phyloP scores from a whole-genome alignment of 2,888 invertebrate genomes.

The Ennomos fuscantarius region DNA sequence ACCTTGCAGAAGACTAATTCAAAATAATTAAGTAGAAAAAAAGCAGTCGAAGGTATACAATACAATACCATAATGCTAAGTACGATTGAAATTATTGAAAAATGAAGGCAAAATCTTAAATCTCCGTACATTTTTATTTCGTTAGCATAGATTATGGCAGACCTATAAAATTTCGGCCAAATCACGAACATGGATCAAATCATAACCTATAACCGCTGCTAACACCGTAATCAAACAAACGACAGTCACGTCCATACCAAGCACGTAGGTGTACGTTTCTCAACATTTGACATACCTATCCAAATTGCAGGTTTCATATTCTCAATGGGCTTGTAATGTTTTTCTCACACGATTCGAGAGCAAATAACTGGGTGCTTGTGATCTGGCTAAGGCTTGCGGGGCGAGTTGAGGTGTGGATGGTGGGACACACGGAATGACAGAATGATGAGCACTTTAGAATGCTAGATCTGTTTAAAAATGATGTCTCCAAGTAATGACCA shows the following conservation, averaged over 20 bases:
- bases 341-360: slow-evolving; percentile 82
- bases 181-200: slow-evolving; percentile 1
- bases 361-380: slow-evolving; percentile 81
- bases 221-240: slow-evolving; percentile 59
- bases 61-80: too few relatives aligned
- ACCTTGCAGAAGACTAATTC: too few relatives aligned
- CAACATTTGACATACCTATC: slow-evolving; percentile 79
- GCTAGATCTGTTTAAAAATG: too few relatives aligned
- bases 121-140: too few relatives aligned
- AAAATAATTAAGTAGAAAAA: too few relatives aligned
- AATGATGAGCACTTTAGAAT: slow-evolving; percentile 18
- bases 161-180: background rate
- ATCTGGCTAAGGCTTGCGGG: slow-evolving; percentile 71
- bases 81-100: too few relatives aligned
- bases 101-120: too few relatives aligned
- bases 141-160: background rate
- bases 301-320: slow-evolving; percentile 69
- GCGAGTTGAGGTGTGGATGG: slow-evolving; percentile 64
- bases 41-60: too few relatives aligned
- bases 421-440: slow-evolving; percentile 42
- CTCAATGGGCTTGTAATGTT: slow-evolving; percentile 66
- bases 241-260: slow-evolving; percentile 58
- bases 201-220: slow-evolving; percentile 20
- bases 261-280: slow-evolving; percentile 53
- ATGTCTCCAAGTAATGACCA: too few relatives aligned